Evolutionary conservation across 37 sponge, comb jelly and placozoan species (phyloP).

Genomic region (Chondrosia reniformis): DNA sequence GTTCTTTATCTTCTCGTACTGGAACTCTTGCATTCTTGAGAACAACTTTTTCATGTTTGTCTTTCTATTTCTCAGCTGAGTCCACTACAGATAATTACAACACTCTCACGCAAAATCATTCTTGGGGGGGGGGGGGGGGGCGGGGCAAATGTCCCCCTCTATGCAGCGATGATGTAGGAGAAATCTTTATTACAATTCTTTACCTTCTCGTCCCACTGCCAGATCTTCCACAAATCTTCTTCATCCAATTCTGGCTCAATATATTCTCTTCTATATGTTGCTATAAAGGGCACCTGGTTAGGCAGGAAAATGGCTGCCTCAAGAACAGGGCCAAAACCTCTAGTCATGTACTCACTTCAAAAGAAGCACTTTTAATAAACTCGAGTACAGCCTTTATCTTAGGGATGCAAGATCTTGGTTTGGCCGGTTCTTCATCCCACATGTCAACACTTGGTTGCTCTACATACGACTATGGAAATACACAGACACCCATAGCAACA

Average conservation of each 20-base stretch:
- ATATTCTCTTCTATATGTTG: conserved; percentile 84
- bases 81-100: conserved; percentile 62
- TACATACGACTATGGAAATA: no score
- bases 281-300: conserved; percentile 80
- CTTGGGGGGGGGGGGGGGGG: background rate
- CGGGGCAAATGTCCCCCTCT: background rate
- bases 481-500: no score
- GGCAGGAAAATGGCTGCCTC: background rate
- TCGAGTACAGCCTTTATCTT: conserved; percentile 88
- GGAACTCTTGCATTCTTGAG: conserved; percentile 71
- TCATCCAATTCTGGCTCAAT: conserved; percentile 76
- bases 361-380: conserved; percentile 83
- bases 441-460: background rate
- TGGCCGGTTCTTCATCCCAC: conserved; percentile 22
- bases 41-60: conserved; percentile 64
- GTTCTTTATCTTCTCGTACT: conserved; percentile 83
- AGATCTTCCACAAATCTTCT: conserved; percentile 90
- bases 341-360: conserved; percentile 49
- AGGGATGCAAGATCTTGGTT: conserved; percentile 40
- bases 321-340: background rate
- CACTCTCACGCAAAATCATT: no score
- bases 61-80: conserved; percentile 78
- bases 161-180: background rate
- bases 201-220: conserved; percentile 86
- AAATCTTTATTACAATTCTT: background rate